Conservation (phyloP, 1,140 invertebrate species). For the Apis florea region DNA sequence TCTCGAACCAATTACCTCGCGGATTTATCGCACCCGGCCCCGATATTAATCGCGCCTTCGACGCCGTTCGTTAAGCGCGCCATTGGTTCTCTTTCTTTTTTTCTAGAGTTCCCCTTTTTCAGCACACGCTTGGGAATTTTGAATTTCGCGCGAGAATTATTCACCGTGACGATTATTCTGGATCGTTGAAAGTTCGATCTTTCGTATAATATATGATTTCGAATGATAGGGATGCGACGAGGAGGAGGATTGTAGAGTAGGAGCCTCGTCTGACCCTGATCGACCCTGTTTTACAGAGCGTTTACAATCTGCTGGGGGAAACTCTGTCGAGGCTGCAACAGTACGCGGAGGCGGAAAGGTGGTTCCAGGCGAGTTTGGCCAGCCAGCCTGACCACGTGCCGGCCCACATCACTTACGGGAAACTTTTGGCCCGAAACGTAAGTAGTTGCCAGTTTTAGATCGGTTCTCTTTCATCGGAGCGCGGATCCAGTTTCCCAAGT, state of each 20-base stretch:
- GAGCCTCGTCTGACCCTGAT: constrained; percentile 3
- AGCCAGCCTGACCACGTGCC: constrained; percentile 92
- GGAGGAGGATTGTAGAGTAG: no score
- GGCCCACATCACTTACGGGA: constrained; percentile 94
- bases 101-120: no score
- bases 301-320: constrained; percentile 94
- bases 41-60: constrained; percentile 33
- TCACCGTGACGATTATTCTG: no score
- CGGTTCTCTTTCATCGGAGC: constrained; percentile 51
- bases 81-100: no score
- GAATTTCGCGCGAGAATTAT: no score
- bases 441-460: constrained; percentile 76
- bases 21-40: constrained; percentile 30
- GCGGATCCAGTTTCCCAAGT: constrained; percentile 46
- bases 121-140: no score
- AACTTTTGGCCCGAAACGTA: constrained; percentile 94
- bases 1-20: constrained; percentile 43
- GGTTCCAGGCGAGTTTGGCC: constrained; percentile 90
- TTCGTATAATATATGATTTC: no score
- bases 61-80: not conserved
- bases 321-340: constrained; percentile 90
- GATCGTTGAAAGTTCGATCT: no score
- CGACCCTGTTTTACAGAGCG: constrained; percentile 81
- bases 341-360: constrained; percentile 90
- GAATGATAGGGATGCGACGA: no score